These are phyloP conservation scores for Oreochromis spilurus DNA, from an alignment of 2,113 vertebrate genomes.

Conservation along the genomic window DNA sequence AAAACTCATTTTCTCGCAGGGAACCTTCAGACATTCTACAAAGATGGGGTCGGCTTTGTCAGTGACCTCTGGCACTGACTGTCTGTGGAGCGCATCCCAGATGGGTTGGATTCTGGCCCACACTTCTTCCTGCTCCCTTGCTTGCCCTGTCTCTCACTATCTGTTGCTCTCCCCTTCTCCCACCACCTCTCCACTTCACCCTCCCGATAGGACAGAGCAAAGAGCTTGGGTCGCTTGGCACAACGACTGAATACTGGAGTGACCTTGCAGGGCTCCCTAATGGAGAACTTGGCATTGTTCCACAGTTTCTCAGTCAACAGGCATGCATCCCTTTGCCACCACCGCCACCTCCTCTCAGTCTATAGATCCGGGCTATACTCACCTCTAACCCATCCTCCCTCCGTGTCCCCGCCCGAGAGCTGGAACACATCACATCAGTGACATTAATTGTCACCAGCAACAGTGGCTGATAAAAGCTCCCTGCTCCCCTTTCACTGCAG, in stretches of 20 bases:
- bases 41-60: slow-evolving; percentile 62
- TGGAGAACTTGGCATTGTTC: slow-evolving; percentile 72
- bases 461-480: slow-evolving; percentile 47
- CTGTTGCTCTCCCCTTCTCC: slow-evolving; percentile 30
- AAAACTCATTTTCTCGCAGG: slow-evolving; percentile 62
- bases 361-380: slow-evolving; percentile 51
- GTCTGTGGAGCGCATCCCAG: slow-evolving; percentile 67
- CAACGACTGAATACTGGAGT: slow-evolving; percentile 40
- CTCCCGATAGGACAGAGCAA: slow-evolving; percentile 31
- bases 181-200: neutral
- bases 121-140: slow-evolving; percentile 23
- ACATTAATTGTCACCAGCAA: slow-evolving; percentile 68
- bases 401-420: slow-evolving; percentile 17
- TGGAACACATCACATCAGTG: slow-evolving; percentile 55
- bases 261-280: slow-evolving; percentile 74
- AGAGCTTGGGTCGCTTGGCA: slow-evolving; percentile 64
- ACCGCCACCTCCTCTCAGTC: slow-evolving; percentile 4
- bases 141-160: slow-evolving; percentile 17
- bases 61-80: slow-evolving; percentile 69
- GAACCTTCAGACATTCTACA: slow-evolving; percentile 63
- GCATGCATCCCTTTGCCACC: neutral
- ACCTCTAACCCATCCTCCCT: slow-evolving; percentile 45
- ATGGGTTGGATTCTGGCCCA: slow-evolving; percentile 66
- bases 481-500: neutral
- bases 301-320: slow-evolving; percentile 67